phyloP scores from a whole-genome alignment of 1,140 invertebrate genomes.

The Hydropsyche tenuis region DNA sequence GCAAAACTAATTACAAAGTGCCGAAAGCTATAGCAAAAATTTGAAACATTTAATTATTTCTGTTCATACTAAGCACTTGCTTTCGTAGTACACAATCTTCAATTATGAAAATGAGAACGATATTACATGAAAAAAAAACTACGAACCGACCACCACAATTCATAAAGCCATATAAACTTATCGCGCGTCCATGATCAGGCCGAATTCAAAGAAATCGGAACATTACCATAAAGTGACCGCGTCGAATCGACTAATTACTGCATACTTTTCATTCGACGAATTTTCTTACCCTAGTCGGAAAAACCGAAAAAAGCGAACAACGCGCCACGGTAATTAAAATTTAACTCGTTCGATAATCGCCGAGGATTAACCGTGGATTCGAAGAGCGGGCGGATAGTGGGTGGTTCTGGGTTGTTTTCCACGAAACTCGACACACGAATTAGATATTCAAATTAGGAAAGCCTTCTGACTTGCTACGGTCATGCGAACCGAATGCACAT shows the following conservation, averaged over 20 bases:
- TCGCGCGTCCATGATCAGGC: too few relatives aligned
- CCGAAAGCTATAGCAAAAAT: too few relatives aligned
- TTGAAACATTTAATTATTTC: too few relatives aligned
- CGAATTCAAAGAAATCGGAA: too few relatives aligned
- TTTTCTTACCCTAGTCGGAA: neutral
- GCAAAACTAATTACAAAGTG: too few relatives aligned
- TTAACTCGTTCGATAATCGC: constrained; percentile 41
- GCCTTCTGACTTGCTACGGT: neutral
- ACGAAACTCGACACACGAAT: constrained; percentile 44
- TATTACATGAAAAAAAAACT: too few relatives aligned
- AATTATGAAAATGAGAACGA: too few relatives aligned
- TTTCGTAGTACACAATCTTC: too few relatives aligned
- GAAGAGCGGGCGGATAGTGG: constrained; percentile 32
- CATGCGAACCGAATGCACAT: constrained; percentile 34
- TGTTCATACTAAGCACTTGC: too few relatives aligned
- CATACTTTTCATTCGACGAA: neutral
- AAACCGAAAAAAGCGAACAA: neutral
- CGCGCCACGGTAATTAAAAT: constrained; percentile 44
- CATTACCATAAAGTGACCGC: constrained; percentile 5
- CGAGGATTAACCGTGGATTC: constrained; percentile 37
- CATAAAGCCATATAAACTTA: too few relatives aligned
- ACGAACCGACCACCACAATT: too few relatives aligned
- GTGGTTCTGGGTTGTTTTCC: constrained; percentile 35
- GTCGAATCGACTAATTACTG: constrained; percentile 18
- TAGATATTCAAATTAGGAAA: constrained; percentile 48